Evolutionary conservation across 2,888 invertebrate species (phyloP).

Genomic region (Timema podura): DNA sequence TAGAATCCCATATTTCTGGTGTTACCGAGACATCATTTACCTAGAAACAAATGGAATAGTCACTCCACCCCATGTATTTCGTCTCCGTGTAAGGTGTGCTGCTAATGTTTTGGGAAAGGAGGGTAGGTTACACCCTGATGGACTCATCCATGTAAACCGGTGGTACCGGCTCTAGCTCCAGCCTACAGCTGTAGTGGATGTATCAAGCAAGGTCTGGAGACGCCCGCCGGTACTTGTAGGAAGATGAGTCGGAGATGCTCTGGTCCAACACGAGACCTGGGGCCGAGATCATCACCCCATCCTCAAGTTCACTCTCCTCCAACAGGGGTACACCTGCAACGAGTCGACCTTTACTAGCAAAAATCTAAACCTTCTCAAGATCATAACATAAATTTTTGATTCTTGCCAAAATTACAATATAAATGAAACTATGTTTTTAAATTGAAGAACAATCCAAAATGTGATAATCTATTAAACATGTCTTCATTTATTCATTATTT

Average conservation of each 20-base stretch:
- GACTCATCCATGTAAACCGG: constrained; percentile 9
- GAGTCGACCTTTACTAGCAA: too few species aligned
- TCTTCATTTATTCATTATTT: too few species aligned
- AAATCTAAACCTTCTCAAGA: neutral
- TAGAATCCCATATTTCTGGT: too few species aligned
- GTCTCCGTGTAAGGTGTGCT: too few species aligned
- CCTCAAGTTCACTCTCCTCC: constrained; percentile 46
- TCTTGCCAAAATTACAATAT: neutral
- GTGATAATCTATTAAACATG: too few species aligned
- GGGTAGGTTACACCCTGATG: neutral
- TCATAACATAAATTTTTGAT: too few species aligned
- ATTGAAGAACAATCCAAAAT: too few species aligned
- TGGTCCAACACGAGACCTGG: constrained; percentile 24
- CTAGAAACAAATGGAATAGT: too few species aligned
- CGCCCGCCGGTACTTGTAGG: constrained; percentile 43
- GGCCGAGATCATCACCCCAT: constrained; percentile 30
- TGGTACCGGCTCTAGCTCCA: constrained; percentile 11
- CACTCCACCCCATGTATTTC: too few species aligned
- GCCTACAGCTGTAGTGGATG: constrained; percentile 20
- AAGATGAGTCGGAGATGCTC: constrained; percentile 41
- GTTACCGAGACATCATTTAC: too few species aligned
- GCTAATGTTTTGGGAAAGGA: too few species aligned
- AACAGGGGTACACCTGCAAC: constrained; percentile 44
- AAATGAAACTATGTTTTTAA: too few species aligned
- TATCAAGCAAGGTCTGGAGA: constrained; percentile 39